A percentile compares a stretch with the other conserved stretches of the same genome.
phyloP scores from a whole-genome alignment of 2,113 vertebrate species.

The Gobiocypris rarus region DNA sequence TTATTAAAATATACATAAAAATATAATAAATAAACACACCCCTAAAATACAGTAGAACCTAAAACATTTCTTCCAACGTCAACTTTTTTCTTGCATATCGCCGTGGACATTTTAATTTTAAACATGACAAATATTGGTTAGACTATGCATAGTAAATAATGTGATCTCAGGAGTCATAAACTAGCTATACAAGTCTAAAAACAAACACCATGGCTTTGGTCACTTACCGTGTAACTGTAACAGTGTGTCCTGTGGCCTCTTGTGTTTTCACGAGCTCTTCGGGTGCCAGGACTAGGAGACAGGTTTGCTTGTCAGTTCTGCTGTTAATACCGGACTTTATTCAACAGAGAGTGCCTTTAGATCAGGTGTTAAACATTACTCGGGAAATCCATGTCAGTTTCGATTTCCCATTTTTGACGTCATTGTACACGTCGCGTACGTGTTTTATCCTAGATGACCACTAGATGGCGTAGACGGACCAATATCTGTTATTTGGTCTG shows the following conservation, averaged over 20 bases:
- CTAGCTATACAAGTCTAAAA: neutral
- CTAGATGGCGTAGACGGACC: constrained; percentile 47
- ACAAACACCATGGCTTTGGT: no score
- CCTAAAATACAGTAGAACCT: neutral
- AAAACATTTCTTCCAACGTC: neutral
- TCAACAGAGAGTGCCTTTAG: neutral
- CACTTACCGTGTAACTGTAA: neutral
- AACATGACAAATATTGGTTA: neutral
- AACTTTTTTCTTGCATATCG: neutral
- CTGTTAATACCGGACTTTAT: neutral
- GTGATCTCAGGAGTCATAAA: neutral
- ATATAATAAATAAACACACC: no score
- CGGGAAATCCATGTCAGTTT: constrained; percentile 70
- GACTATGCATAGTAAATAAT: neutral
- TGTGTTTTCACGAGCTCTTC: neutral
- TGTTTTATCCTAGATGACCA: neutral
- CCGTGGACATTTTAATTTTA: neutral
- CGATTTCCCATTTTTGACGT: constrained; percentile 70
- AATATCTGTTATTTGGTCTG: neutral
- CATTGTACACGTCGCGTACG: neutral
- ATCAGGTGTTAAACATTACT: constrained; percentile 40
- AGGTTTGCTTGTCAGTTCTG: neutral
- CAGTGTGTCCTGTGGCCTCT: no score
- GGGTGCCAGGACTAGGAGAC: neutral
- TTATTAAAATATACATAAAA: no score